These are phyloP conservation scores for Meriones unguiculatus DNA, from an alignment of 2,113 vertebrate species.

Conservation along the genomic window DNA sequence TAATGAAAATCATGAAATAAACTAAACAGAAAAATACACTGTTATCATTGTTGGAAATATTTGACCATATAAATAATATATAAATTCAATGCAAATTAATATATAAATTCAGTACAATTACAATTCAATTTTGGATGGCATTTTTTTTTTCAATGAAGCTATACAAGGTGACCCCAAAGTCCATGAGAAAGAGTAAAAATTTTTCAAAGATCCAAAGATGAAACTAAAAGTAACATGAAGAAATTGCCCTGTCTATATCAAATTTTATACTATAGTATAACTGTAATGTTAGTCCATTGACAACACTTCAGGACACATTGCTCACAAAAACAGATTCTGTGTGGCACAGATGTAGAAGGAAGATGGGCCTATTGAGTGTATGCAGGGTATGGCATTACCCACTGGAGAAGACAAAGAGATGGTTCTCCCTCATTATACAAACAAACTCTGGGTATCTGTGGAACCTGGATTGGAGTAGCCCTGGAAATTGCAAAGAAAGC, in stretches of 20 bases:
- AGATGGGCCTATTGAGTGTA: neutral
- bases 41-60: neutral
- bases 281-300: neutral
- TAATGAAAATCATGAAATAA: slow-evolving; percentile 39
- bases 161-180: neutral
- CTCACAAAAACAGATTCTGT: neutral
- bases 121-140: neutral
- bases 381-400: neutral
- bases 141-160: neutral
- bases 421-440: neutral
- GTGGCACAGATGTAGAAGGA: neutral
- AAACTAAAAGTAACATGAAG: neutral
- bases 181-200: neutral
- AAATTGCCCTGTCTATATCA: neutral
- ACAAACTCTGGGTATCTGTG: neutral
- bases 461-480: neutral
- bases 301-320: neutral
- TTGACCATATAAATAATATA: neutral
- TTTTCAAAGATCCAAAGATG: neutral
- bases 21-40: neutral
- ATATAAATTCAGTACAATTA: slow-evolving; percentile 9
- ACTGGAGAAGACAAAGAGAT: neutral
- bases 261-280: neutral
- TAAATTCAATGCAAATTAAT: slow-evolving; percentile 14
- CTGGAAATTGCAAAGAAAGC: neutral